Evolutionary conservation across 1,140 invertebrate species (phyloP).

Genomic region (Nephila pilipes): DNA sequence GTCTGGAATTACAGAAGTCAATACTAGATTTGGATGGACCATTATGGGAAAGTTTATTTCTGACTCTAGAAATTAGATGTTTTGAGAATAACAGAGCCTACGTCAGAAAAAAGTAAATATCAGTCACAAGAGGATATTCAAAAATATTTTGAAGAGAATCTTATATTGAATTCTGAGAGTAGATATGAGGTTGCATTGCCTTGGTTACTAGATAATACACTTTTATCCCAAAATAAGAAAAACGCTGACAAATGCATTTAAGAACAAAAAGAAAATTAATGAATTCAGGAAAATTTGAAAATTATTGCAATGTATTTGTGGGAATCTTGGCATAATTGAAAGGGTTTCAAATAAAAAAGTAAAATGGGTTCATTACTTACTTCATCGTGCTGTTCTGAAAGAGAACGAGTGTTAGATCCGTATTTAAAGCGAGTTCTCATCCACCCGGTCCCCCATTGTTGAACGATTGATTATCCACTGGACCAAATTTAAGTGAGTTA

Average conservation of each 20-base stretch:
- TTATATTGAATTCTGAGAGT: not conserved
- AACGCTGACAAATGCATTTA: not conserved
- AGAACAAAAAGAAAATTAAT: slow-evolving; percentile 53
- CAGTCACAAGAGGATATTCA: not conserved
- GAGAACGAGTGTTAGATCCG: slow-evolving; percentile 11
- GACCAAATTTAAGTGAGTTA: slow-evolving; percentile 46
- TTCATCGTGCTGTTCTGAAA: slow-evolving; percentile 45
- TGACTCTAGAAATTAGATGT: not conserved
- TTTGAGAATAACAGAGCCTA: slow-evolving; percentile 46
- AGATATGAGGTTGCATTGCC: slow-evolving; percentile 57
- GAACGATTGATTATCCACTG: slow-evolving; percentile 50
- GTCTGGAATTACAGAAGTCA: not conserved
- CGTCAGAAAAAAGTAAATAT: not conserved
- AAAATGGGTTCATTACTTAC: slow-evolving; percentile 1
- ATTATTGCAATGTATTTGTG: slow-evolving; percentile 22
- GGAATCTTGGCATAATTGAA: slow-evolving; percentile 44
- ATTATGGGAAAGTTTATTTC: slow-evolving; percentile 45
- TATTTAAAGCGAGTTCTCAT: slow-evolving; percentile 47
- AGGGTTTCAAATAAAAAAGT: not conserved
- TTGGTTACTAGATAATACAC: slow-evolving; percentile 19
- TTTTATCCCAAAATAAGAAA: not conserved
- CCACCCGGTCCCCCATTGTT: not conserved
- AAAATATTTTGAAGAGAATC: slow-evolving; percentile 43
- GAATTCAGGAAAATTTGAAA: not conserved
- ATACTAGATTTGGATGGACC: slow-evolving; percentile 18